A percentile compares a stretch with the other conserved stretches of the same genome.
These are phyloP conservation scores for Antennarius maculatus DNA, from an alignment of 2,797 vertebrate species.

Conservation along the genomic window DNA sequence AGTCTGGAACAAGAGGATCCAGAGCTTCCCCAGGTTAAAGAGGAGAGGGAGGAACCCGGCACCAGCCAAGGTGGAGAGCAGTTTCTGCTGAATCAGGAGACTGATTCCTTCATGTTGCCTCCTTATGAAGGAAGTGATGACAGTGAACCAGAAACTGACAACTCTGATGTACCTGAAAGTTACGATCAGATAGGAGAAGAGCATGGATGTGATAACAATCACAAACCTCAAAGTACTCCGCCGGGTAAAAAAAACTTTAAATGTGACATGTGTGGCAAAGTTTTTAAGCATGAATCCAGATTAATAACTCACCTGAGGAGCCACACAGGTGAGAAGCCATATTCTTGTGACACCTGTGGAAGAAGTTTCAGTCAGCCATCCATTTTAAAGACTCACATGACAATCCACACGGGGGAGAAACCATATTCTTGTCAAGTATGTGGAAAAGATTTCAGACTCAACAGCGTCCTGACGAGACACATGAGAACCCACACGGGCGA, in stretches of 20 bases:
- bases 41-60: background rate
- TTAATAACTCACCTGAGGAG: conserved; percentile 4
- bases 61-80: background rate
- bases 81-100: background rate
- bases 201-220: background rate
- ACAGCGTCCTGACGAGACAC: background rate
- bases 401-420: conserved; percentile 9
- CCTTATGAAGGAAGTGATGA: background rate
- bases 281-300: background rate
- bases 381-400: background rate
- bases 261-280: background rate
- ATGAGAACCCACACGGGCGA: background rate
- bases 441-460: background rate
- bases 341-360: background rate
- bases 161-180: background rate
- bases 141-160: background rate
- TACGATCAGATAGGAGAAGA: background rate
- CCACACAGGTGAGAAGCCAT: conserved; percentile 8
- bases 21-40: background rate
- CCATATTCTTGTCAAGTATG: background rate
- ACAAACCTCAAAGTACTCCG: too few relatives aligned
- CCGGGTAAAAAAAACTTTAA: background rate
- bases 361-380: background rate
- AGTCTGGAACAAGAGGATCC: background rate
- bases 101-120: background rate